A percentile compares a stretch with the other conserved stretches of the same genome.
Conservation (phyloP, 2,113 vertebrate genomes). For the Beaufortia kweichowensis region DNA sequence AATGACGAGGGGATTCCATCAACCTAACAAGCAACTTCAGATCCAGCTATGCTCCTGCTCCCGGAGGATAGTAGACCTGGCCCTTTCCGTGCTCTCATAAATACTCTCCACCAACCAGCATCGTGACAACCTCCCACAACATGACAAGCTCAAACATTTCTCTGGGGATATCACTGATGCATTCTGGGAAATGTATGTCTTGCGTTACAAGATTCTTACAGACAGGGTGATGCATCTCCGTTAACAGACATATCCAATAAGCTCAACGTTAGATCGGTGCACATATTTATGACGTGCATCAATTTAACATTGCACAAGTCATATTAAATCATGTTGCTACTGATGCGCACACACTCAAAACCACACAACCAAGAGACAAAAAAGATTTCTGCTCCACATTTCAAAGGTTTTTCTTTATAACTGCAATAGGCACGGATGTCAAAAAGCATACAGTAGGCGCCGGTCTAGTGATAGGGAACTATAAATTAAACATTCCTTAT, state of each 20-base stretch:
- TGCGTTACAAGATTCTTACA: slow-evolving; percentile 51
- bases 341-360: neutral
- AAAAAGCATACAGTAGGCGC: neutral
- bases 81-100: slow-evolving; percentile 8
- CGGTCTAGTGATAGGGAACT: slow-evolving; percentile 51
- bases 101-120: slow-evolving; percentile 20
- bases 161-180: neutral
- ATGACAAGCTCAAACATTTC: slow-evolving; percentile 2
- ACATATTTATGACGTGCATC: neutral
- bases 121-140: slow-evolving; percentile 22
- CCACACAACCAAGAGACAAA: neutral
- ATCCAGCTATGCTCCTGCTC: neutral
- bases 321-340: neutral
- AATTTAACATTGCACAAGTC: neutral
- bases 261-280: neutral
- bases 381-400: neutral
- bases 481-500: slow-evolving; percentile 71
- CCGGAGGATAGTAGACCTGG: slow-evolving; percentile 23
- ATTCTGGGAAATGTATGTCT: slow-evolving; percentile 36
- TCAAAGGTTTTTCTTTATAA: neutral
- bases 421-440: neutral
- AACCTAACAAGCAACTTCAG: slow-evolving; percentile 26
- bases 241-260: slow-evolving; percentile 6
- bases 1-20: slow-evolving; percentile 33
- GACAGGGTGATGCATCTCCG: neutral